Conservation (phyloP, 2,797 vertebrate species). For the Platalea minor region DNA sequence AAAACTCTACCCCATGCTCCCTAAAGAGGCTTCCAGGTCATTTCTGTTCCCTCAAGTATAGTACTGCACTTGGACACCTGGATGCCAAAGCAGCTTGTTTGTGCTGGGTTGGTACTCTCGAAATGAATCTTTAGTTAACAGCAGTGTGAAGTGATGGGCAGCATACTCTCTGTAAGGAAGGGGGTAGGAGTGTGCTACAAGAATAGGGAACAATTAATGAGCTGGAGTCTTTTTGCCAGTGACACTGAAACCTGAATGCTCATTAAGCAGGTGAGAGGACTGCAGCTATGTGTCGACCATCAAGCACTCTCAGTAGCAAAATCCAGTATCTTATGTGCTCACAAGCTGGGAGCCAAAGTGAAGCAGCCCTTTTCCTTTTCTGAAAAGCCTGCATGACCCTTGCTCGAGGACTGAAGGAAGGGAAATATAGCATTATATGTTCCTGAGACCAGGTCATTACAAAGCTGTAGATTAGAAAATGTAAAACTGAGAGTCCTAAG, state of each 20-base stretch:
- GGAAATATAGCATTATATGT: background rate
- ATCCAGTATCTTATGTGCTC: background rate
- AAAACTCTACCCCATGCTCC: background rate
- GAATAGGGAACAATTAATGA: background rate
- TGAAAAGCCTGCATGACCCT: background rate
- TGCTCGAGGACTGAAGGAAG: background rate
- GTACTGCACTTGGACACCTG: too few species aligned
- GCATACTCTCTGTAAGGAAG: background rate
- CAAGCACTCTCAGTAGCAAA: background rate
- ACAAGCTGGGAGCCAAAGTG: background rate
- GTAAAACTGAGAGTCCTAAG: constrained; percentile 38
- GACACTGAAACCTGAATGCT: background rate
- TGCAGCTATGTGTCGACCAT: background rate
- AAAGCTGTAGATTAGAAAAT: constrained; percentile 30
- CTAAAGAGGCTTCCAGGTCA: background rate
- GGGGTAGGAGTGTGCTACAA: background rate
- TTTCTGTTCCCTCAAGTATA: background rate
- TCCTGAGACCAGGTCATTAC: constrained; percentile 35
- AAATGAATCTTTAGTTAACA: background rate
- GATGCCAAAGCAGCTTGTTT: background rate
- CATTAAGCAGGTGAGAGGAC: background rate
- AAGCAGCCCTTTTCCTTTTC: background rate
- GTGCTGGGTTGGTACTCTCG: background rate
- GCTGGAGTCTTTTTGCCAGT: background rate
- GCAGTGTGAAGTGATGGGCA: background rate